Evolutionary conservation across 1,140 invertebrate species (phyloP), one percentile per base, ranked within the genome.

Genomic region (Paraescarpia echinospica): DNA sequence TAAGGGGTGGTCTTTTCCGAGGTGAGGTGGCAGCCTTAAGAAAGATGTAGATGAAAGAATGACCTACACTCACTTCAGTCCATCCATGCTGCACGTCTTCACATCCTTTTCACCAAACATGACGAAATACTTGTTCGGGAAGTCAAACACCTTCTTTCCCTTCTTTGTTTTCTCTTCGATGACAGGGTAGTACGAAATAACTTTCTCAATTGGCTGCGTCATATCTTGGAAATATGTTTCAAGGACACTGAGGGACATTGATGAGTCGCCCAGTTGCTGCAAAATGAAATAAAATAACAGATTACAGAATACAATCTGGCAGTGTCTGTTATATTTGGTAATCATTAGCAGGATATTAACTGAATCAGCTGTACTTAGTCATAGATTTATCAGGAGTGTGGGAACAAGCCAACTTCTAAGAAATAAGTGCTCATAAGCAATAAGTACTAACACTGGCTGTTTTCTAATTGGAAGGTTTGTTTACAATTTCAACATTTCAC

Each of bases 121-220:
- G 0, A 99, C 95, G 95, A 98, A 99, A 96, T 99, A 99, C 96
- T 98, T 98, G 96, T 99, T 99, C 94, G 98, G 97, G 93, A 99
- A 98, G 4, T 96, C 95, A 89, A 93, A 93, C 33, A 95, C 94
- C 27, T 93, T 95, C 93, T 95, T 96, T 22, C 93, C 93, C 51
- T 94, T 93, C 14, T 93, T 93, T 34, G 94, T 92, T 59, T 94
- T 94, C 35, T 94, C 93, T 31, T 96, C 97, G 1, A 98, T 97
- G 8, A 96, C 96, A 12, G 98, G 98, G 96, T 99, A 99, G 96
- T 97, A 98, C 91, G 97, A 97, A 0, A 97, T 96, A n/a, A 99
- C 96, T n/a, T 98, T 97, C 12, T 96, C 95, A 18, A 99, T 95
- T 96, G 94, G 96, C 77, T 97, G 95, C 22, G 96, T 96, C 92